Percentiles rank a stretch among this genome's conserved stretches.
Evolutionary conservation across 2,888 invertebrate genomes (phyloP).

Genomic region (Lasioglossum figueresi): DNA sequence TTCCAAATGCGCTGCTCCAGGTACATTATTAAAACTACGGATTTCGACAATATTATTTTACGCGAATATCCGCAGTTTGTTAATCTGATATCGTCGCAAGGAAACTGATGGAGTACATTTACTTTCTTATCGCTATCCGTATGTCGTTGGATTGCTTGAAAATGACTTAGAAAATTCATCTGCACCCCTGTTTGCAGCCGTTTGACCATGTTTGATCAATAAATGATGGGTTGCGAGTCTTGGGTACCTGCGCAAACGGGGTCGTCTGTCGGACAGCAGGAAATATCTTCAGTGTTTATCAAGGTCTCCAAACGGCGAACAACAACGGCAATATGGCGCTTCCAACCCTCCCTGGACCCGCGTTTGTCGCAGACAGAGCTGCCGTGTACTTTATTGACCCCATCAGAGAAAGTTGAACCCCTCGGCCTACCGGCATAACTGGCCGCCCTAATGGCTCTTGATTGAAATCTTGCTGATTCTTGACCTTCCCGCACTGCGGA

Average conservation of each 20-base stretch:
- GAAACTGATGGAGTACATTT: not conserved
- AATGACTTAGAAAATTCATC: not conserved
- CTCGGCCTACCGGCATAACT: conserved; percentile 54
- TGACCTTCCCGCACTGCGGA: conserved; percentile 50
- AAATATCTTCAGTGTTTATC: conserved; percentile 68
- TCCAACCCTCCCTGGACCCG: conserved; percentile 28
- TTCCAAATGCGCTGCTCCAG: too few relatives aligned
- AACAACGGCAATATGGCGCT: conserved; percentile 72
- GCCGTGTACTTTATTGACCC: conserved; percentile 60
- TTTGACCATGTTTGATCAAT: not conserved
- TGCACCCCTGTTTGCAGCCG: not conserved
- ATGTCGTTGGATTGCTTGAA: not conserved
- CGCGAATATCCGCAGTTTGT: not conserved
- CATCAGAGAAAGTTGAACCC: conserved; percentile 57
- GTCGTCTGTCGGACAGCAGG: not conserved
- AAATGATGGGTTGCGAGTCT: not conserved
- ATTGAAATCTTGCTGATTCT: conserved; percentile 79
- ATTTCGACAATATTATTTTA: not conserved
- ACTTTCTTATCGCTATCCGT: not conserved
- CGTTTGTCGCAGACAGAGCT: conserved; percentile 36
- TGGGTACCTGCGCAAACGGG: not conserved
- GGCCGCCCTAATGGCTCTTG: conserved; percentile 72
- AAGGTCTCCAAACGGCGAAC: conserved; percentile 69
- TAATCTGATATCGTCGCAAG: not conserved
- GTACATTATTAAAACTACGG: too few relatives aligned